phyloP scores from a whole-genome alignment of 2,113 vertebrate genomes.

The Mormoops blainvillei region DNA sequence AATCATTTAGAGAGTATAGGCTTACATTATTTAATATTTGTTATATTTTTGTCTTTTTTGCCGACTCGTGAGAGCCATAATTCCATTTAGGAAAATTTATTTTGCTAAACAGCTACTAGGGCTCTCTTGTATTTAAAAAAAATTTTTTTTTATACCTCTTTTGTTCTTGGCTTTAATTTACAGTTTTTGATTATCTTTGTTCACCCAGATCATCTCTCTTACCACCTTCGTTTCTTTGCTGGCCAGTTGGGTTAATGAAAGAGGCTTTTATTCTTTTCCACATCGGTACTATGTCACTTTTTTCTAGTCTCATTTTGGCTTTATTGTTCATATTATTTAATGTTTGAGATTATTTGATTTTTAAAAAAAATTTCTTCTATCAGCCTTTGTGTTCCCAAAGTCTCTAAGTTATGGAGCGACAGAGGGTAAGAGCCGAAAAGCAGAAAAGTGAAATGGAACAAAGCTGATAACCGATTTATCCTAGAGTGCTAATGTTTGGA shows the following conservation, averaged over 20 bases:
- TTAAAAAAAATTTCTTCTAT: background rate
- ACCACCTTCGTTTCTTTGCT: background rate
- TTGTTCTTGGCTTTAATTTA: background rate
- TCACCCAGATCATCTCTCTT: background rate
- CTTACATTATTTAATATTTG: background rate
- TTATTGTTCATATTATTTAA: background rate
- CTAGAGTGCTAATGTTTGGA: background rate
- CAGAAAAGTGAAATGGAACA: background rate
- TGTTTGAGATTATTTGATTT: background rate
- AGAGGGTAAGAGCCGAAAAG: background rate
- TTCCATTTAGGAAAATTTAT: background rate
- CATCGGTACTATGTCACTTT: background rate
- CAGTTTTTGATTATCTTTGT: background rate
- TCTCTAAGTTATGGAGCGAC: background rate
- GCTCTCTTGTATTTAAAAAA: background rate
- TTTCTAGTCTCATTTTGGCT: background rate
- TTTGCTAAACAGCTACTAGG: background rate
- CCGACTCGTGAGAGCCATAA: background rate
- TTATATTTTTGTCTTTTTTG: background rate
- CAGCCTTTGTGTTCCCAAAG: background rate
- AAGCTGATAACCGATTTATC: constrained; percentile 6
- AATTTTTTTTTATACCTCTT: background rate
- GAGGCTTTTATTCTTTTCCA: background rate
- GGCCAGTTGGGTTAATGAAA: background rate
- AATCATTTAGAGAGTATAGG: background rate